phyloP scores from a whole-genome alignment of 2,888 invertebrate species.

The Tortrix viridana region DNA sequence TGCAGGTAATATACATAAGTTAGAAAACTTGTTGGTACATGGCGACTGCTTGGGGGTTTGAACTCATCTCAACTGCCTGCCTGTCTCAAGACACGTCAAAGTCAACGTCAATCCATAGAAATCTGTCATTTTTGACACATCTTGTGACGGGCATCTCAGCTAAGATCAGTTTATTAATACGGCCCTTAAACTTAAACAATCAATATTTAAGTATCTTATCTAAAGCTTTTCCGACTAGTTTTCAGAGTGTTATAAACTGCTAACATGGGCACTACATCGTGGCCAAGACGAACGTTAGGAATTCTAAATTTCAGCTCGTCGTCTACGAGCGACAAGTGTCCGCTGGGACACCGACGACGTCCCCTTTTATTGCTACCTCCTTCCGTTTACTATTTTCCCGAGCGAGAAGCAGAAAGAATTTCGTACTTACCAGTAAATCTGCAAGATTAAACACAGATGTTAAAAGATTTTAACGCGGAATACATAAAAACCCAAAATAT shows the following conservation, averaged over 20 bases:
- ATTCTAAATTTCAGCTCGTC: slow-evolving; percentile 19
- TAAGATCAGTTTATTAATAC: too few relatives aligned
- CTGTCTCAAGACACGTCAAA: too few relatives aligned
- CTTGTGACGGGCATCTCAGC: too few relatives aligned
- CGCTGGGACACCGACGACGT: slow-evolving; percentile 21
- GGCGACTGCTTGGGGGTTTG: too few relatives aligned
- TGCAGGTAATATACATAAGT: too few relatives aligned
- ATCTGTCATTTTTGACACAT: too few relatives aligned
- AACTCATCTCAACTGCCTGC: too few relatives aligned
- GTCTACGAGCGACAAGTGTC: slow-evolving; percentile 21
- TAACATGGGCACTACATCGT: slow-evolving; percentile 21
- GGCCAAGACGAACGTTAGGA: slow-evolving; percentile 5
- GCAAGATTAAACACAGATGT: slow-evolving; percentile 20
- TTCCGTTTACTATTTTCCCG: slow-evolving; percentile 23
- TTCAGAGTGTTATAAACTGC: not conserved
- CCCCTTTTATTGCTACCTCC: slow-evolving; percentile 27
- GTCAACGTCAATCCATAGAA: too few relatives aligned
- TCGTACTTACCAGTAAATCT: slow-evolving; percentile 20
- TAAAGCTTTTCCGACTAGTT: not conserved
- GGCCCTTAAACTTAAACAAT: too few relatives aligned
- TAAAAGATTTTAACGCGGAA: slow-evolving; percentile 12
- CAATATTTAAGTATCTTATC: not conserved
- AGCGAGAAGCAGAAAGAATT: slow-evolving; percentile 10
- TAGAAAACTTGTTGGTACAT: too few relatives aligned
- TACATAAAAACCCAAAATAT: not conserved